Base-by-base conservation (phyloP, 2,113 vertebrate genomes). In the Stegostoma tigrinum region DNA sequence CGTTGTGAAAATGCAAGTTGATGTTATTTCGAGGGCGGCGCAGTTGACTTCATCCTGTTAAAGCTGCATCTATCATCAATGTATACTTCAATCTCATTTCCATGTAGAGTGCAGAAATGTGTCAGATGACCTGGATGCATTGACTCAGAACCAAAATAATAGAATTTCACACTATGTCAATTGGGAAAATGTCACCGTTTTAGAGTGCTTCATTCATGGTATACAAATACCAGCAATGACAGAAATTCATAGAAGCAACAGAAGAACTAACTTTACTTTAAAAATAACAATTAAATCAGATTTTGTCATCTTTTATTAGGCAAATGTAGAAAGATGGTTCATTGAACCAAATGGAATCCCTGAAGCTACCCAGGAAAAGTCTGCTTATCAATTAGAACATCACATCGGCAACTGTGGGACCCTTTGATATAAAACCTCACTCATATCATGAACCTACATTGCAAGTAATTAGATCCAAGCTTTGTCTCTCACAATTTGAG, bases 111-210 rank as follows among this genome's bases (percentile, higher is more conserved):
- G 93, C 38, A 95, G 5, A 72, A 52, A 75, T 52, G 68, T 95
- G 45, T 95, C 68, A 52, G 12, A 95, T 95, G 93, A 93, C 93
- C 66, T 72, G 94, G 45, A 95, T 70, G 66, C 94, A 48, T 95
- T 95, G 94, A 95, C 94, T 34, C 94, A 95, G 68, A 52, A 70
- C 67, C n/a, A 72, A 95, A 72, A 95, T 70, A 95, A 95, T 72
- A 93, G 61, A 93, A 95, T 95, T 95, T 95, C 66, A 95, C 42
- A 70, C 68, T 30, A 72, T 72, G 68, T 72, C 94, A 95, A 95
- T 95, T 72, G 94, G 21, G 66, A 94, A 61, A 91, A 91, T 91
- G 38, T 67, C 93, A 94, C 93, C 8, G 10, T 70, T 70, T 68
- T 45, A 52, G 94, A 95, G 27, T 95, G 94, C 66, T 72, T 48